Conservation (phyloP, 2,113 vertebrate genomes). For the Pterocles burchelli region DNA sequence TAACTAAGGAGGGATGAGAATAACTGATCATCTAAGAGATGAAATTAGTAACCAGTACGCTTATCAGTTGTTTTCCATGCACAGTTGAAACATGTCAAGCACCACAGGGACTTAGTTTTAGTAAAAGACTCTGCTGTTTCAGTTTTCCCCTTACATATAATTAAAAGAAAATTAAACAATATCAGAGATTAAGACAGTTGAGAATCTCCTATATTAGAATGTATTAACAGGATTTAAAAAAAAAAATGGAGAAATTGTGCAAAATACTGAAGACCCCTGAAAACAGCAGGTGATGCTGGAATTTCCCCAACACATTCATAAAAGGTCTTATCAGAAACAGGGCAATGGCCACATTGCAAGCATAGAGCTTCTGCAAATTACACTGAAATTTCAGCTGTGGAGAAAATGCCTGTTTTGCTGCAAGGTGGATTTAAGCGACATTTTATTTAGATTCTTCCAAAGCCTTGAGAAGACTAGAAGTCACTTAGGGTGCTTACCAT, state of each 20-base stretch:
- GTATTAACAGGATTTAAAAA: neutral
- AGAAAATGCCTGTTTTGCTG: neutral
- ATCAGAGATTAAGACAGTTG: neutral
- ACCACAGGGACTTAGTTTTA: neutral
- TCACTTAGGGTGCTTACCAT: neutral
- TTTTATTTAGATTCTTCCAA: neutral
- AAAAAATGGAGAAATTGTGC: neutral
- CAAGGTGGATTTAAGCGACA: neutral
- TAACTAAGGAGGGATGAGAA: conserved; percentile 45
- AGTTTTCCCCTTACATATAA: neutral
- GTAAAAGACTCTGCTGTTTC: neutral
- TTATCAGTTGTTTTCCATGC: neutral
- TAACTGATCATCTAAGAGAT: conserved; percentile 38
- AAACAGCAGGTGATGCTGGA: neutral
- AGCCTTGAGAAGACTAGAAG: neutral
- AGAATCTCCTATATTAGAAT: neutral
- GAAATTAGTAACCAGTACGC: neutral
- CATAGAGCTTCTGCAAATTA: neutral
- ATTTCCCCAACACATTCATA: neutral
- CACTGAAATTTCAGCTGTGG: neutral
- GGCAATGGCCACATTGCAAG: neutral
- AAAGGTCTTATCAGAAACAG: neutral
- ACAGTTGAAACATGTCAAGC: neutral
- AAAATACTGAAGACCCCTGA: neutral
- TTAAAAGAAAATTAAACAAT: neutral